phyloP scores from a whole-genome alignment of 2,888 invertebrate genomes.

The Ormyrus nitidulus region DNA sequence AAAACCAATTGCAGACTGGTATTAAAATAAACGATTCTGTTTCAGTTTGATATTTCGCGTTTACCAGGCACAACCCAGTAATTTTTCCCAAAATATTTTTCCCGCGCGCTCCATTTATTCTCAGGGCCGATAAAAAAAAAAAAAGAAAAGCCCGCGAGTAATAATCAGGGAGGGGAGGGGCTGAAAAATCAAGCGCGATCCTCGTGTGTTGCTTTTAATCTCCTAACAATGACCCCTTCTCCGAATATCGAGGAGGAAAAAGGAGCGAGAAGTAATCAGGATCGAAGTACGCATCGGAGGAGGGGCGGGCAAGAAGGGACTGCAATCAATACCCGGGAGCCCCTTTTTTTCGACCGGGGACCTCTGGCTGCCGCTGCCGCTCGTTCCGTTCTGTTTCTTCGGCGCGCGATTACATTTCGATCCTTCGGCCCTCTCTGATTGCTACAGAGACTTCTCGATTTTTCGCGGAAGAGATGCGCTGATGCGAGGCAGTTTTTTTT shows the following conservation, averaged over 20 bases:
- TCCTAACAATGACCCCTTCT: slow-evolving; percentile 19
- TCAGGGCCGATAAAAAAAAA: too few species aligned
- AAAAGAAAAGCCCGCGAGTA: background rate
- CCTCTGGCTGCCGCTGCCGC: too few species aligned
- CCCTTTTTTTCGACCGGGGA: slow-evolving; percentile 24
- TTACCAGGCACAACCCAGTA: too few species aligned
- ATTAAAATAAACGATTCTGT: too few species aligned
- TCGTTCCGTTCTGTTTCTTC: slow-evolving; percentile 16
- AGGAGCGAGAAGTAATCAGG: slow-evolving; percentile 47
- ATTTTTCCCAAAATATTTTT: too few species aligned
- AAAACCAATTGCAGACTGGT: too few species aligned
- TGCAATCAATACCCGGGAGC: slow-evolving; percentile 41
- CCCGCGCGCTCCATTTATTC: too few species aligned
- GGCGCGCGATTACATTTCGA: slow-evolving; percentile 13
- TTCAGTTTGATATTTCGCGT: too few species aligned
- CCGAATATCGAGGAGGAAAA: background rate
- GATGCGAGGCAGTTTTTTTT: background rate
- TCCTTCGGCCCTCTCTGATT: background rate
- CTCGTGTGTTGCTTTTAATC: slow-evolving; percentile 44
- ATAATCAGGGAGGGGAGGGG: background rate
- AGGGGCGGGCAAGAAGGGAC: slow-evolving; percentile 12
- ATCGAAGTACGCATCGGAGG: slow-evolving; percentile 55
- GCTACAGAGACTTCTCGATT: background rate
- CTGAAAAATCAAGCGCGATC: background rate
- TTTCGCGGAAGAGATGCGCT: background rate